These are phyloP conservation scores for Ceriagrion tenellum DNA, from an alignment of 2,888 invertebrate species.

Conservation along the genomic window DNA sequence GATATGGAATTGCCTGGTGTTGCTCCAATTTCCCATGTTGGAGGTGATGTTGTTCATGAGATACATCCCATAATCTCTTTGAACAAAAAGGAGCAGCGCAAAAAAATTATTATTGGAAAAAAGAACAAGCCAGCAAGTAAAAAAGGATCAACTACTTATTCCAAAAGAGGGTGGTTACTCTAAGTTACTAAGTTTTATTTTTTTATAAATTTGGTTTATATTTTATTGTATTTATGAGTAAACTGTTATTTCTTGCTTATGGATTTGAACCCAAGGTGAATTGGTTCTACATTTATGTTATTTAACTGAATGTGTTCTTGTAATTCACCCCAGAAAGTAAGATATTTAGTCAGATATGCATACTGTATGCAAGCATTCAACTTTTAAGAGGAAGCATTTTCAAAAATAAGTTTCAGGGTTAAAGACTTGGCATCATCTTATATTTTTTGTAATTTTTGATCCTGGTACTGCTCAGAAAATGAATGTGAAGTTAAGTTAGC, in stretches of 20 bases:
- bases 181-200: slow-evolving; percentile 50
- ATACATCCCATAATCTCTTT: slow-evolving; percentile 45
- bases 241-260: neutral
- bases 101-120: neutral
- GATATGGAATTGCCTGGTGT: slow-evolving; percentile 52
- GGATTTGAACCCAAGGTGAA: neutral
- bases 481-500: neutral
- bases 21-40: slow-evolving; percentile 53
- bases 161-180: slow-evolving; percentile 43
- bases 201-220: neutral
- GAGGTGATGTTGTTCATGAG: slow-evolving; percentile 24
- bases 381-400: neutral
- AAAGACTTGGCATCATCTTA: neutral
- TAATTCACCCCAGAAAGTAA: neutral
- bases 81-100: slow-evolving; percentile 22
- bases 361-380: neutral
- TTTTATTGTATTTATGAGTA: neutral
- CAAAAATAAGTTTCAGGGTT: neutral
- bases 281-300: neutral
- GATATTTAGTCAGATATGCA: neutral
- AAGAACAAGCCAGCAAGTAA: slow-evolving; percentile 23
- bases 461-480: neutral
- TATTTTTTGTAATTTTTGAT: neutral
- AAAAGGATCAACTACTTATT: slow-evolving; percentile 47
- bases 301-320: neutral